Conservation (phyloP, 1,140 invertebrate species). For the Nasonia giraulti region DNA sequence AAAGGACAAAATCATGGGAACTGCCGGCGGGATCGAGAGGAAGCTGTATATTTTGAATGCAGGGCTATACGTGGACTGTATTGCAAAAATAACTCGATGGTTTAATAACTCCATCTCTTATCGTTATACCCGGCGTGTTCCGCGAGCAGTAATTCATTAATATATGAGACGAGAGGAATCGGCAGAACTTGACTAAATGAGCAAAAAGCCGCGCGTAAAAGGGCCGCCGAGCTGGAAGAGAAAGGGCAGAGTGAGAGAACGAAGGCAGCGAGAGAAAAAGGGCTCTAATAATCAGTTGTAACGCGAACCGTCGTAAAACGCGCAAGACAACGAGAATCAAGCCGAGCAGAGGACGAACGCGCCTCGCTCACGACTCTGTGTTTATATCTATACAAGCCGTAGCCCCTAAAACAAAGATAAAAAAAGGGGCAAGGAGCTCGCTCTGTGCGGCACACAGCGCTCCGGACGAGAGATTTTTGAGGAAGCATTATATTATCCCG, state of each 20-base stretch:
- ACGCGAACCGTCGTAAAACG: constrained; percentile 72
- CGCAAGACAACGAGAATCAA: constrained; percentile 71
- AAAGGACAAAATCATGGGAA: constrained; percentile 34
- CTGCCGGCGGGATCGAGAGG: constrained; percentile 14
- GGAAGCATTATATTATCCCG: constrained; percentile 34
- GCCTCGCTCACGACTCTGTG: constrained; percentile 54
- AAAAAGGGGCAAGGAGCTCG: background rate
- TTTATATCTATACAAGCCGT: constrained; percentile 51
- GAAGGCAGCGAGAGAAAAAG: constrained; percentile 48
- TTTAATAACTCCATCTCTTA: background rate
- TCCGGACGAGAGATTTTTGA: background rate
- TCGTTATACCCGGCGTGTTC: background rate
- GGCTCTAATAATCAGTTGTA: constrained; percentile 74
- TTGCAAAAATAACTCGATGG: background rate
- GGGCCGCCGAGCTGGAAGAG: background rate
- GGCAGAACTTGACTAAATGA: constrained; percentile 22
- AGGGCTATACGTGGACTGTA: background rate
- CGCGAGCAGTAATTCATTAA: background rate
- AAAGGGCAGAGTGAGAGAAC: background rate
- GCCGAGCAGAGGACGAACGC: constrained; percentile 47
- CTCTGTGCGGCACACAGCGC: background rate
- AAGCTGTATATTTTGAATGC: constrained; percentile 44
- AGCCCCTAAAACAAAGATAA: background rate
- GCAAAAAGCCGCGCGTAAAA: background rate
- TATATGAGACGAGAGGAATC: background rate